Base-by-base conservation (phyloP, 2,113 vertebrate species). In the Cynopterus brachyotis region DNA sequence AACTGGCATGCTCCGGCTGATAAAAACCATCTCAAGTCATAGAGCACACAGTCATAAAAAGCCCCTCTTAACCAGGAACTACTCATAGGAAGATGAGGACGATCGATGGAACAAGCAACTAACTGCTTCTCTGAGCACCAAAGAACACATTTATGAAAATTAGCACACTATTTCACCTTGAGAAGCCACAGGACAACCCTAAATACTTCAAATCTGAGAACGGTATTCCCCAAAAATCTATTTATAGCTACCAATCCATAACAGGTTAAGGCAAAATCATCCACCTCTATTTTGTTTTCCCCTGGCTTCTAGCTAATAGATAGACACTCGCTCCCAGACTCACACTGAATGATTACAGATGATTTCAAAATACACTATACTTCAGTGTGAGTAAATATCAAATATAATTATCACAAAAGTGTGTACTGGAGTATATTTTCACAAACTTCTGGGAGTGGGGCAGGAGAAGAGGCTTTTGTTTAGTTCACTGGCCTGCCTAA, bases 71-170 rank as follows among this genome's bases (percentile, higher is more conserved):
- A 98, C 98, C 91, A 96, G 97, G 88, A 98, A 96, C 95, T 97
- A 98, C 97, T 98, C 98, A 98, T 88, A 93, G 95, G 96, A 99
- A 97, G 96, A 97, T 81, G 89, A 86, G 47, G 62, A 88, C 6
- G 88, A 98, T 98, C 86, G 42, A 98, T 97, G 72, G 89, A 98
- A 98, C 97, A 98, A 98, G 97, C 91, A 28, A 98, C 98, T 98
- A 98, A 98, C 98, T 98, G 97, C 97, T 98, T 98, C 97, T 98
- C 96, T 97, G 98, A 98, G 98, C 97, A 98, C 97, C 97, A 98
- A 92, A 97, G 98, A 98, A 98, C 98, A 98, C 98, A 95, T 97
- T 98, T 98, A 98, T 96, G 86, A 98, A 99, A 99, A 98, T 98
- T 94, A 98, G 97, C 97, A 95, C 98, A 98, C 97, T 98, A 98